Percentiles rank a stretch among this genome's conserved stretches.
phyloP scores from a whole-genome alignment of 1,140 invertebrate genomes.

The Cephus cinctus region DNA sequence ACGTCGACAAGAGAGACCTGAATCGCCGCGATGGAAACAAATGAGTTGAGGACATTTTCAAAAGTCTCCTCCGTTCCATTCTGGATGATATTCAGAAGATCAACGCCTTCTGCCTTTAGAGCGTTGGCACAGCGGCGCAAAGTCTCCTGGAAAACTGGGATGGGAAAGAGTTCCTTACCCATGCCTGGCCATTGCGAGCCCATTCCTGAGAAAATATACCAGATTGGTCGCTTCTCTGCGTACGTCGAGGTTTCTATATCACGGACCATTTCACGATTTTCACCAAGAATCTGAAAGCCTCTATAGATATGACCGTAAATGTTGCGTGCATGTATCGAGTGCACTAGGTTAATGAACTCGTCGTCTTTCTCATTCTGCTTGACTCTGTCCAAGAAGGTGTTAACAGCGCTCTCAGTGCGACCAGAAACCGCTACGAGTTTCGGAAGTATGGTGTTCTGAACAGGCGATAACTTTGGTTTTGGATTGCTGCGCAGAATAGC shows the following conservation, averaged over 20 bases:
- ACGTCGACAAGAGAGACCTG: constrained; percentile 92
- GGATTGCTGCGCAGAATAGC: constrained; percentile 79
- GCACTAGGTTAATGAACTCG: constrained; percentile 75
- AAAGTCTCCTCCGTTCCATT: constrained; percentile 74
- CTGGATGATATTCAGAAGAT: constrained; percentile 79
- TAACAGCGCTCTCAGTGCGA: constrained; percentile 79
- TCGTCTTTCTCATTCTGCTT: constrained; percentile 64
- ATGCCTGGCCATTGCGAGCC: constrained; percentile 96
- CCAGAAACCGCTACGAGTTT: constrained; percentile 79
- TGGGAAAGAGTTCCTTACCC: constrained; percentile 78
- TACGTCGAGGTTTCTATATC: constrained; percentile 46
- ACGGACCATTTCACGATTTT: constrained; percentile 30
- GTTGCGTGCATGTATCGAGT: constrained; percentile 69
- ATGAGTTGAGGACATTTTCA: constrained; percentile 83
- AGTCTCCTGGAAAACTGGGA: constrained; percentile 78
- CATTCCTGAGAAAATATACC: constrained; percentile 96
- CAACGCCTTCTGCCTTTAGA: constrained; percentile 74
- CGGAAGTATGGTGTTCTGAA: constrained; percentile 58
- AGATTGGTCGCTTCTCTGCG: constrained; percentile 74
- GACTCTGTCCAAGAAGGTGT: constrained; percentile 66
- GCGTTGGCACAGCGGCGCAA: constrained; percentile 75
- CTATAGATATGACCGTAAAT: constrained; percentile 72
- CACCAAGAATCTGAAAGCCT: constrained; percentile 74
- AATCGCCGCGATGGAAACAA: constrained; percentile 91
- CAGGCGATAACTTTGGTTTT: constrained; percentile 64